Evolutionary conservation across 2,797 vertebrate species (phyloP).

Genomic region (Ceryle rudis): DNA sequence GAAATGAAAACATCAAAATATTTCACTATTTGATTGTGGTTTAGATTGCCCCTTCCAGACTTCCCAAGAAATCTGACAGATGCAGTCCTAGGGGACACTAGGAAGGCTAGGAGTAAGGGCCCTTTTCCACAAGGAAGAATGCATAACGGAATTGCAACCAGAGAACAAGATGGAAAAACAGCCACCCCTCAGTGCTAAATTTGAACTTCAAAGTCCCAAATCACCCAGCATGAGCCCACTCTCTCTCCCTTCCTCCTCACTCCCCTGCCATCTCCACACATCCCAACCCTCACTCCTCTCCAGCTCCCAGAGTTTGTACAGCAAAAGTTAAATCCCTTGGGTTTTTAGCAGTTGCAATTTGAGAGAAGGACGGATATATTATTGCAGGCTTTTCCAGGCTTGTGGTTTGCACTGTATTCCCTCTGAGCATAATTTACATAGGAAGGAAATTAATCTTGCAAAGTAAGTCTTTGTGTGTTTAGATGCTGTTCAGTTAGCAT

Average conservation of each 20-base stretch:
- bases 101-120: not conserved
- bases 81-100: not conserved
- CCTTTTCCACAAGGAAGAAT: not conserved
- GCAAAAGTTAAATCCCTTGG: not conserved
- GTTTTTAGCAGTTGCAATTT: not conserved
- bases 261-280: not conserved
- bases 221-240: not conserved
- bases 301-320: not conserved
- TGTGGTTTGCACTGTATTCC: constrained; percentile 50
- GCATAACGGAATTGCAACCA: not conserved
- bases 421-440: constrained; percentile 59
- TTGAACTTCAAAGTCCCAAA: not conserved
- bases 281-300: not conserved
- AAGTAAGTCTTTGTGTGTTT: constrained; percentile 45
- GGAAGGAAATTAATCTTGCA: constrained; percentile 67
- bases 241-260: not conserved
- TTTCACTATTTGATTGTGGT: not conserved
- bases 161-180: not conserved
- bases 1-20: not conserved
- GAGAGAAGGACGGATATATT: constrained; percentile 39
- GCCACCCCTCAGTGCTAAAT: not conserved
- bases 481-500: constrained; percentile 11
- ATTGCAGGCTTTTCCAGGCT: not conserved
- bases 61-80: not conserved
- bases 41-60: not conserved